These are phyloP conservation scores for Artemia franciscana DNA, from an alignment of 1,140 invertebrate species.

Conservation along the genomic window DNA sequence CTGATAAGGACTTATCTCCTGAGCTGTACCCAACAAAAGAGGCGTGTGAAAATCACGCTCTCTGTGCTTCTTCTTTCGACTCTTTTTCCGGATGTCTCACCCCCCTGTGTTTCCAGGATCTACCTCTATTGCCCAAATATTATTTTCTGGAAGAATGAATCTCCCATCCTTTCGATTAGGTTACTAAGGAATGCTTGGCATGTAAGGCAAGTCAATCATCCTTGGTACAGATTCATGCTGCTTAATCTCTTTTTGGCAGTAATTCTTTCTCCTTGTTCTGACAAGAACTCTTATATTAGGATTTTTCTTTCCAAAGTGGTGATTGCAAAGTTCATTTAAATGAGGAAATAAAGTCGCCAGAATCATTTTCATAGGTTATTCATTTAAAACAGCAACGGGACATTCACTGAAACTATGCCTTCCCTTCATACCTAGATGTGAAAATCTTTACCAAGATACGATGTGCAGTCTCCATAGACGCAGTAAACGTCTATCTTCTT, in stretches of 20 bases:
- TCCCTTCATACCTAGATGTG: background rate
- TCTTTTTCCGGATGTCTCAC: background rate
- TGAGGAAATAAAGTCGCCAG: background rate
- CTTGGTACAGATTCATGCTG: too few relatives aligned
- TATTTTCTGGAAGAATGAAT: background rate
- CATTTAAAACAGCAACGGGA: background rate
- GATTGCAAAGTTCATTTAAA: background rate
- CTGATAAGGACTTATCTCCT: background rate
- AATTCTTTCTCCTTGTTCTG: background rate
- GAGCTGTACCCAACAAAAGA: background rate
- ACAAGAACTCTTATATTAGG: background rate
- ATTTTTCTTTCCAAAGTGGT: background rate
- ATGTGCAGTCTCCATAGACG: background rate
- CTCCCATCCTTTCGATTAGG: background rate
- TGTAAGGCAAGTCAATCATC: too few relatives aligned
- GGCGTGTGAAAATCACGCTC: background rate
- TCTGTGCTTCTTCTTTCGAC: background rate
- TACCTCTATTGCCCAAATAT: background rate
- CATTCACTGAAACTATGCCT: background rate
- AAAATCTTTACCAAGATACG: background rate
- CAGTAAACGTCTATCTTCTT: background rate
- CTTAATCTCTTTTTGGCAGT: background rate
- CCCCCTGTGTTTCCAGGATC: background rate
- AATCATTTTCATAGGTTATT: background rate
- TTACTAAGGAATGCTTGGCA: too few relatives aligned